phyloP scores from a whole-genome alignment of 2,888 invertebrate species.

The Xestia xanthographa region DNA sequence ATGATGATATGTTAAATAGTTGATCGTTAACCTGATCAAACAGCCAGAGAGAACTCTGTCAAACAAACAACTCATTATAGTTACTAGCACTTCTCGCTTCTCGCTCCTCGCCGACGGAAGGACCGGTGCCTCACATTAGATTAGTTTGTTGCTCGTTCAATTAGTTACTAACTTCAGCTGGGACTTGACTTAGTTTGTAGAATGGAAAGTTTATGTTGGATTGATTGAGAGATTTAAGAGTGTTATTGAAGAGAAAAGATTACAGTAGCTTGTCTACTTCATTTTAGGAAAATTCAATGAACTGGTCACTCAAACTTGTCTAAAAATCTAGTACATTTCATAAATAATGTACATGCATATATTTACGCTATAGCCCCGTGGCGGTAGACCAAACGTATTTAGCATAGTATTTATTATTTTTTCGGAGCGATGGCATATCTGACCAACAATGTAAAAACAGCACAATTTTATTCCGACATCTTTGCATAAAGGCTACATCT shows the following conservation, averaged over 20 bases:
- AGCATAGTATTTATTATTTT: too few species aligned
- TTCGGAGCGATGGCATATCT: too few species aligned
- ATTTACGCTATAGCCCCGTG: not conserved
- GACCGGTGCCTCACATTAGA: not conserved
- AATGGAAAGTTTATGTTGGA: conserved; percentile 12
- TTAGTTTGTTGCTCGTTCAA: conserved; percentile 17
- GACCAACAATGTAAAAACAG: not conserved
- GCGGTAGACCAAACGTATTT: not conserved
- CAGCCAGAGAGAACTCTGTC: not conserved
- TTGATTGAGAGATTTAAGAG: not conserved
- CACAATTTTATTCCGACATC: not conserved
- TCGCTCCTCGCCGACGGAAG: not conserved
- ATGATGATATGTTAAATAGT: not conserved
- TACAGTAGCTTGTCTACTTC: not conserved
- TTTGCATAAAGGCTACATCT: not conserved
- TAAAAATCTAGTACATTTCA: not conserved
- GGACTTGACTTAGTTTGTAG: not conserved
- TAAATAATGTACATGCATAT: not conserved
- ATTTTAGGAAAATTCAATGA: not conserved
- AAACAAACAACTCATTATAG: not conserved
- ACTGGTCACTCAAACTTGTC: not conserved
- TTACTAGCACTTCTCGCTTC: not conserved
- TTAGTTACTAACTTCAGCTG: conserved; percentile 5
- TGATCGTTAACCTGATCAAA: not conserved
- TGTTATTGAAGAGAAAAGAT: not conserved